These are phyloP conservation scores for Protomyctophum bolini DNA, from an alignment of 2,113 vertebrate species.

Conservation along the genomic window DNA sequence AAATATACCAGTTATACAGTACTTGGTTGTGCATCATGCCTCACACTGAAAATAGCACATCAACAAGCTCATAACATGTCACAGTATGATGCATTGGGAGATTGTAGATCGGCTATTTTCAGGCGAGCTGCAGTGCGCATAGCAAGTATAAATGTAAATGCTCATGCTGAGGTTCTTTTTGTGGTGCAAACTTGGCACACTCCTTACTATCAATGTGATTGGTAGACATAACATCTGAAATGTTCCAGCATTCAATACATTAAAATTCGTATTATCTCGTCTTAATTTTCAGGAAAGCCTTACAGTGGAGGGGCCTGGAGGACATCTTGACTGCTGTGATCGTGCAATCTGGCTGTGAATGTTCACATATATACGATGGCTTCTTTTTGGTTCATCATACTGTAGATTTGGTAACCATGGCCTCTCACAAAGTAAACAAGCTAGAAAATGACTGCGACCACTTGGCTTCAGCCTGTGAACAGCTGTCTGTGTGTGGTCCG, in stretches of 20 bases:
- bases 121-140: background rate
- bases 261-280: conserved; percentile 17
- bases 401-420: conserved; percentile 77
- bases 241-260: background rate
- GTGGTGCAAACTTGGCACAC: background rate
- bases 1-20: no score
- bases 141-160: background rate
- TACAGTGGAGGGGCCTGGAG: conserved; percentile 42
- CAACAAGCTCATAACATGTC: no score
- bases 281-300: conserved; percentile 44
- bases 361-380: conserved; percentile 33
- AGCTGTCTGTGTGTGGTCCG: conserved; percentile 48
- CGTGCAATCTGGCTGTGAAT: conserved; percentile 27
- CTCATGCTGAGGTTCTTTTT: background rate
- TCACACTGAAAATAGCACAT: no score
- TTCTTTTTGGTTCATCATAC: conserved; percentile 11
- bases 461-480: conserved; percentile 38
- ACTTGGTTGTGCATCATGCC: no score
- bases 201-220: no score
- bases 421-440: conserved; percentile 69
- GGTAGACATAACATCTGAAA: background rate
- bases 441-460: conserved; percentile 61
- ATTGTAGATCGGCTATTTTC: background rate
- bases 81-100: background rate
- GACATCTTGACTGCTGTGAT: conserved; percentile 27